phyloP scores from a whole-genome alignment of 2,888 invertebrate genomes.

The Priapulus caudatus region DNA sequence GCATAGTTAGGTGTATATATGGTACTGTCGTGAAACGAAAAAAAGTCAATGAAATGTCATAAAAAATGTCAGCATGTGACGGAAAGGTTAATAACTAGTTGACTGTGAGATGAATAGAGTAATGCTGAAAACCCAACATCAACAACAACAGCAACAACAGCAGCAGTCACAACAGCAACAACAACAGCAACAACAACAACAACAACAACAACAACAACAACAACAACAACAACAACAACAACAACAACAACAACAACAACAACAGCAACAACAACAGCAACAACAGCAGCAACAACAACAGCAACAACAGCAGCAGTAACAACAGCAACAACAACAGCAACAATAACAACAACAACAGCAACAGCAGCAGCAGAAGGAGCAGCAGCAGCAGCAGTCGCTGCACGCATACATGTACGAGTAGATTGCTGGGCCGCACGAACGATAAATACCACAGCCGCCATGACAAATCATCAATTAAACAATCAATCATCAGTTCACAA shows the following conservation, averaged over 20 bases:
- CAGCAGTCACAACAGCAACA: too few relatives aligned
- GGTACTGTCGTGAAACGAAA: too few relatives aligned
- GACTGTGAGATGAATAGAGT: too few relatives aligned
- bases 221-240: constrained; percentile 16
- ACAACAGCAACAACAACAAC: constrained; percentile 13
- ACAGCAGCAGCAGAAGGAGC: constrained; percentile 7
- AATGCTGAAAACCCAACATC: too few relatives aligned
- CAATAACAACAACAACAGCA: constrained; percentile 3
- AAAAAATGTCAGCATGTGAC: too few relatives aligned
- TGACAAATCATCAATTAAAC: too few relatives aligned
- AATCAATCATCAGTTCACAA: too few relatives aligned
- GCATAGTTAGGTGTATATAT: too few relatives aligned
- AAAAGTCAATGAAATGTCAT: too few relatives aligned
- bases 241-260: constrained; percentile 17
- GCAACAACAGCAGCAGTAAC: constrained; percentile 6
- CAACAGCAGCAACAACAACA: constrained; percentile 14
- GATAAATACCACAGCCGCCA: too few relatives aligned
- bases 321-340: constrained; percentile 1
- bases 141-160: constrained; percentile 12
- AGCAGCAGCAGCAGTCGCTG: neutral
- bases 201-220: constrained; percentile 13
- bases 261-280: constrained; percentile 10
- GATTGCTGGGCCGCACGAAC: too few relatives aligned
- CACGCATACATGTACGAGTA: neutral
- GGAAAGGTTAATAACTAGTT: too few relatives aligned